phyloP scores from a whole-genome alignment of 2,888 invertebrate genomes.

The Acleris holmiana region DNA sequence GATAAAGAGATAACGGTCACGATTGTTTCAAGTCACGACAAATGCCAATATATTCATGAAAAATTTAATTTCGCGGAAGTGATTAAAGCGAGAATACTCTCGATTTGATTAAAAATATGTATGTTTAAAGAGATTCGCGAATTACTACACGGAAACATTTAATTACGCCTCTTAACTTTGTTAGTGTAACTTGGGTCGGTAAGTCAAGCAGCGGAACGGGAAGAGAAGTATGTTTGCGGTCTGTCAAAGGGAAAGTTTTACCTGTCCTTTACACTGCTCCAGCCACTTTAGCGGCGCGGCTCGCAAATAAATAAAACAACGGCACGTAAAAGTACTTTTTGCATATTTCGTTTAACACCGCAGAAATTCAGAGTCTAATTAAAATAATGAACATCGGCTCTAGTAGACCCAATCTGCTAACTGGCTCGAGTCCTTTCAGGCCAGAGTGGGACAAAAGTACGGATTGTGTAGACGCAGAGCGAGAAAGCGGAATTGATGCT shows the following conservation, averaged over 20 bases:
- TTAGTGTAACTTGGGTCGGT: constrained; percentile 16
- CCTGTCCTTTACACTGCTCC: constrained; percentile 47
- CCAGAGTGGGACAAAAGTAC: constrained; percentile 15
- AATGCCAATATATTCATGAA: too few relatives aligned
- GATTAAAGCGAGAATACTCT: too few relatives aligned
- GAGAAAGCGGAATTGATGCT: constrained; percentile 18
- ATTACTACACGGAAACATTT: constrained; percentile 9
- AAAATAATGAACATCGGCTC: constrained; percentile 31
- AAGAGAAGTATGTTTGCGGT: constrained; percentile 54
- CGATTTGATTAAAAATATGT: not conserved
- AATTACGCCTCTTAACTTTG: constrained; percentile 28
- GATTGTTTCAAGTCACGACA: too few relatives aligned
- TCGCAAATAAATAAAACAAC: constrained; percentile 17
- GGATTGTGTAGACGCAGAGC: constrained; percentile 6
- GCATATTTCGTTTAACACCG: constrained; percentile 19
- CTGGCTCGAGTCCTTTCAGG: constrained; percentile 7
- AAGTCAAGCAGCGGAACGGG: constrained; percentile 18
- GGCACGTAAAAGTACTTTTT: constrained; percentile 20
- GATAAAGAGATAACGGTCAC: too few relatives aligned
- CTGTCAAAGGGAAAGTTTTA: constrained; percentile 57
- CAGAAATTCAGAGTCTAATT: constrained; percentile 28
- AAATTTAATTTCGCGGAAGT: too few relatives aligned
- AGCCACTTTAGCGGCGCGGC: constrained; percentile 26
- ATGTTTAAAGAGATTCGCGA: not conserved
- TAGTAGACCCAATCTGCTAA: constrained; percentile 6